Conservation (phyloP, 92 coral and sea anemone species). For the Zoanthus gigantus region DNA sequence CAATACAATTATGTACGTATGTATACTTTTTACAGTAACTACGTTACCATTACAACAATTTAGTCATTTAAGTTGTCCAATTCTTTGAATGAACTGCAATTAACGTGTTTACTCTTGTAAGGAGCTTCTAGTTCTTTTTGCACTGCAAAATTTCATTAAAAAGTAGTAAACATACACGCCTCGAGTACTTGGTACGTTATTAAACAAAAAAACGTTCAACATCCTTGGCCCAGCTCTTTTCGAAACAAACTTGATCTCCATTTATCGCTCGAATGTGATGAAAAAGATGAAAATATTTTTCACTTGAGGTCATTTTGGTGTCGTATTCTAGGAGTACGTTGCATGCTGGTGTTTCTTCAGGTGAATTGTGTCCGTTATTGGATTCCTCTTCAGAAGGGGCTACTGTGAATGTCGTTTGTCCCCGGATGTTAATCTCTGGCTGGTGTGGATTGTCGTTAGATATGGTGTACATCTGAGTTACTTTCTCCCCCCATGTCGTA, state of each 20-base stretch:
- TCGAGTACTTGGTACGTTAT: no score
- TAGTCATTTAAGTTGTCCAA: no score
- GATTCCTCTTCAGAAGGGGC: slow-evolving; percentile 50
- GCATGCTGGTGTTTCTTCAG: slow-evolving; percentile 35
- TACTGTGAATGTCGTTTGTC: slow-evolving; percentile 58
- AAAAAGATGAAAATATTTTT: slow-evolving; percentile 57
- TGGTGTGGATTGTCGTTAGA: slow-evolving; percentile 64
- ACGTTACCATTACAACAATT: no score
- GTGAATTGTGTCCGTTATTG: slow-evolving; percentile 3
- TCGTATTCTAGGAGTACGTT: slow-evolving; percentile 59
- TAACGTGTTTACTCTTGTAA: no score
- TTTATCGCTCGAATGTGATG: slow-evolving; percentile 30
- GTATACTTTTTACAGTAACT: no score
- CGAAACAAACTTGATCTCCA: slow-evolving; percentile 62
- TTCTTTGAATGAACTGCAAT: no score
- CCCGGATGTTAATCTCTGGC: slow-evolving; percentile 63
- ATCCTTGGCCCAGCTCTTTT: slow-evolving; percentile 72
- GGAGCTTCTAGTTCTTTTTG: no score
- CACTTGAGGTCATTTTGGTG: slow-evolving; percentile 76
- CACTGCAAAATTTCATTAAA: no score
- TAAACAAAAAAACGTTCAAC: slow-evolving; percentile 55
- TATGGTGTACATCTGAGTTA: slow-evolving; percentile 58
- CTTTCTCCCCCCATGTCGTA: slow-evolving; percentile 58
- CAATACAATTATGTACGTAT: no score
- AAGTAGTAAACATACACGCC: no score